Base-by-base conservation (phyloP, 1,140 invertebrate species). In the Anthonomus grandis region DNA sequence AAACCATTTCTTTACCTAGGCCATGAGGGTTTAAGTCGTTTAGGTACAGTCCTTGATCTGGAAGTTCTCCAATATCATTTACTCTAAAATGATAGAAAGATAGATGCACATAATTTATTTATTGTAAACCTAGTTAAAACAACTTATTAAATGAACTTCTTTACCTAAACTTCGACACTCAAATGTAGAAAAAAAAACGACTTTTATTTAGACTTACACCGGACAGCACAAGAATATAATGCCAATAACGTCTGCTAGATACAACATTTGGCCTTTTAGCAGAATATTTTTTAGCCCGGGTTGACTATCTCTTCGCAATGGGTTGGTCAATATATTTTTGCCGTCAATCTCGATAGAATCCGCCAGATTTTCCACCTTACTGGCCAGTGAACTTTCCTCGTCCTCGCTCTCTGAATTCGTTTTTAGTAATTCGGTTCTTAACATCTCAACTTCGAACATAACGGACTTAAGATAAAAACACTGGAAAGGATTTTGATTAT, bases 21-120 rank as follows among this genome's bases (percentile, higher is more conserved):
- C 91, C 91, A 65, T 92, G 91, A 1, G 87, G 83, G 73, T 92
- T 94, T 18, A 95, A 78, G 71, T 94, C 91, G 60, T 91, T 91
- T 12, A 95, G 69, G 70, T 83, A 93, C 0, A 94, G 67, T 3
- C 87, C 88, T 63, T 88, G 86, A 53, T 84, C 83, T 5, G 83
- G 78, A 27, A 95, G 76, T 62, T 94, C 91, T 48, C 90, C 86
- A 13, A 93, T 75, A 69, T 89, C 89, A 64, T 90, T 90, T 24
- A 95, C 85, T 47, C 90, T 93, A 72, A 4, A 72, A 69, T 62
- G 65, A 39, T 55, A n/a, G n/a, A n/a, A n/a, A n/a, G n/a, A n/a
- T n/a, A n/a, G n/a, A n/a, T n/a, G n/a, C n/a, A n/a, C n/a, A n/a
- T n/a, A n/a, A n/a, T n/a, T n/a, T n/a, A n/a, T n/a, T n/a, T n/a